A percentile compares a stretch with the other conserved stretches of the same genome.
These are phyloP conservation scores for Cavia aperea DNA, from an alignment of 2,113 vertebrate species.

Conservation along the genomic window DNA sequence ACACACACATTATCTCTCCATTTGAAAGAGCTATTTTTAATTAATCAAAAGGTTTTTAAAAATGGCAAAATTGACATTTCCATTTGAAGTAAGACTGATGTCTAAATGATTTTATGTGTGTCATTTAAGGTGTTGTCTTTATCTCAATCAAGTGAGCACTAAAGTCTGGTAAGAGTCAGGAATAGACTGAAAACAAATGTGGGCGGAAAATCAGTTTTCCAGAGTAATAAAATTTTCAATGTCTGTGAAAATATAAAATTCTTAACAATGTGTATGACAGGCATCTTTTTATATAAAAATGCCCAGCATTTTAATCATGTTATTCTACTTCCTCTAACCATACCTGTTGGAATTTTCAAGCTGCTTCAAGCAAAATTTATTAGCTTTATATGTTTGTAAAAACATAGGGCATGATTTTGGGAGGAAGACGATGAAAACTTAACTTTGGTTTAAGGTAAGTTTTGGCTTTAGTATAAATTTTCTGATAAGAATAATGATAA, in stretches of 20 bases:
- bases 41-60: not conserved
- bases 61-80: not conserved
- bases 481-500: slow-evolving; percentile 7
- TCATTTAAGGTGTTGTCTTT: not conserved
- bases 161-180: not conserved
- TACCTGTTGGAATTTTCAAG: not conserved
- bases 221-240: not conserved
- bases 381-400: not conserved
- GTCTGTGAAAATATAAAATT: not conserved
- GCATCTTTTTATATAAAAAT: slow-evolving; percentile 3
- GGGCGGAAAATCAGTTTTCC: not conserved
- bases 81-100: not conserved
- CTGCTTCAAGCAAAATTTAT: slow-evolving; percentile 3
- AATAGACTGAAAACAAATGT: not conserved
- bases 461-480: not conserved
- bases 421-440: not conserved
- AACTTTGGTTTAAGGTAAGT: not conserved
- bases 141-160: not conserved
- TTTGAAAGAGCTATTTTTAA: slow-evolving; percentile 30
- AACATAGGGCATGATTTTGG: not conserved
- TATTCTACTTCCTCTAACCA: not conserved
- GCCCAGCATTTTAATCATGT: not conserved
- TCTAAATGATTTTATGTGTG: not conserved
- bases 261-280: not conserved
- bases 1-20: not conserved